Evolutionary conservation across 2,888 invertebrate genomes (phyloP), one percentile per base, ranked within the genome.

Genomic region (Hetaerina titia): DNA sequence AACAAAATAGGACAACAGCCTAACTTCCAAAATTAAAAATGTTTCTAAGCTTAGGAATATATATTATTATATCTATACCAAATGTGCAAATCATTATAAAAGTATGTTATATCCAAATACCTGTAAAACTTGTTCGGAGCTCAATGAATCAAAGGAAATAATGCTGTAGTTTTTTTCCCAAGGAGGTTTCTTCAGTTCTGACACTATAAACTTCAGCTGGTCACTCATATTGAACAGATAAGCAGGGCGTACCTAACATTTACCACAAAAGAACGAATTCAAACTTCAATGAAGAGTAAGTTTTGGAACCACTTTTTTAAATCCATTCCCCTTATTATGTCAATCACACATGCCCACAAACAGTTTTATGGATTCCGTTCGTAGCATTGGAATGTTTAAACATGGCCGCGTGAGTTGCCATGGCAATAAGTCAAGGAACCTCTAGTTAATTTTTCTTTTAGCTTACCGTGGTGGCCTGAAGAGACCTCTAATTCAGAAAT

Each of bases 111-210:
- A 63, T 69, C 8, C 81, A 95, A 95, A 95, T 95, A 96, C 97
- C 97, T 98, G 99, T 45, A 99, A 96, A 95, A 99, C 97, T 96
- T 98, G 98, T 95, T 98, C 98, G 90, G 98, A 97, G 95, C 98
- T 98, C 95, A 99, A 97, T 9, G 98, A 98, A 97, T 99, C 99
- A 96, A 99, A 99, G 96, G 98, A 98, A 96, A 99, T 98, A 95
- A 99, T 97, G 96, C 98, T 99, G 96, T 98, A 98, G 96, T 97
- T 98, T 96, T 98, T 98, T 94, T 97, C 97, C 96, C 98, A 98
- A 1, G 98, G 97, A 90, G 97, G 97, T 96, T 98, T 97, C 96
- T 98, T 98, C 95, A 99, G 96, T 96, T 98, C 98, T 95, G 97
- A 97, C 90, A 99, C 98, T 95, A 98, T 97, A 96, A 97, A 97